Evolutionary conservation across 2,888 invertebrate species (phyloP).

Genomic region (Sylvicola cinctus): DNA sequence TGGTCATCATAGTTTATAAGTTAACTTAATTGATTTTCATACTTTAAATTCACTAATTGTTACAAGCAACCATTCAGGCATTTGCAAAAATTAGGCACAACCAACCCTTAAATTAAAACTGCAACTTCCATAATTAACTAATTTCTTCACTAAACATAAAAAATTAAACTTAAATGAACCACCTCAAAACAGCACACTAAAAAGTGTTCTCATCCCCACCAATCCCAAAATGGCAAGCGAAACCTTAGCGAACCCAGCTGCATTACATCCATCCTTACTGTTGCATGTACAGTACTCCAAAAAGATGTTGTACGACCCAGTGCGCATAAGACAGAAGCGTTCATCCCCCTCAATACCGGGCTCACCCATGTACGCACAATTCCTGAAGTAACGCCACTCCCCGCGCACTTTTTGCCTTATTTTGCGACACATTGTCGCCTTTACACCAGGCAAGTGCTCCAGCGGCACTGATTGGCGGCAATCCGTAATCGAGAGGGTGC

Average conservation of each 20-base stretch:
- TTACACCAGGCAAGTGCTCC: slow-evolving; percentile 42
- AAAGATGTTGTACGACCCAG: slow-evolving; percentile 82
- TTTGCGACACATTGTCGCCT: slow-evolving; percentile 76
- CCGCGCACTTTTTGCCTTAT: slow-evolving; percentile 81
- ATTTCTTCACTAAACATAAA: no score
- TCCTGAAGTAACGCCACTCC: slow-evolving; percentile 71
- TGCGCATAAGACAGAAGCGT: slow-evolving; percentile 73
- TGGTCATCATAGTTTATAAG: no score
- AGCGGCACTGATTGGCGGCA: slow-evolving; percentile 41
- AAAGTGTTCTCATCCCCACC: no score
- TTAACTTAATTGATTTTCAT: no score
- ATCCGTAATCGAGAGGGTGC: slow-evolving; percentile 67
- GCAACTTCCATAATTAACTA: no score
- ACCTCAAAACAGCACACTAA: no score
- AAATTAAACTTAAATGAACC: no score
- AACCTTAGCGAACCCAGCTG: slow-evolving; percentile 24
- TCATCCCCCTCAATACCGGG: slow-evolving; percentile 80
- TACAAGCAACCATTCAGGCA: no score
- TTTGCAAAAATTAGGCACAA: no score
- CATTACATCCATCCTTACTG: slow-evolving; percentile 80
- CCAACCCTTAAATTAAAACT: no score
- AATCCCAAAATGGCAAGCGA: no score
- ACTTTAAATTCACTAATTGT: no score
- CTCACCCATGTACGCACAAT: slow-evolving; percentile 78
- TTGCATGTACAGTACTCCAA: slow-evolving; percentile 86